Evolutionary conservation across 2,888 invertebrate genomes (phyloP), one percentile per base, ranked within the genome.

Genomic region (Pandemis corylana): DNA sequence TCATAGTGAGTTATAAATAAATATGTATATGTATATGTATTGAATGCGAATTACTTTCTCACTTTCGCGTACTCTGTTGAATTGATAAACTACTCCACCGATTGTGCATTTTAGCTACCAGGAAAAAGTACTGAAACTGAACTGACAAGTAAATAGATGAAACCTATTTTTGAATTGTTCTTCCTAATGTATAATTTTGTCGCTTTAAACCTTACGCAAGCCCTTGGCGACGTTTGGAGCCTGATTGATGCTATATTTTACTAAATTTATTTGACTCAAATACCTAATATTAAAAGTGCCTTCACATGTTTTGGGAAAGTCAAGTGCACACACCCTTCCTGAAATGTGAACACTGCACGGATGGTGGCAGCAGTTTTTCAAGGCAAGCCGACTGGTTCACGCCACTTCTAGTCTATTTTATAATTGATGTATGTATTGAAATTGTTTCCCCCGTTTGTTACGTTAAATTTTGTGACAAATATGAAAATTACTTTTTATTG

Each of bases 401-500:
- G 85, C 87, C 81, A 86, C 80, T 75, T 84, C 83, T 82, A 85
- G 80, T 72, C 81, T 87, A 81, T 84, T 89, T 89, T 87, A 81
- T 80, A 79, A 83, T 83, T 84, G 75, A 80, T 83, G 82, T 84
- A 84, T 82, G 78, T 85, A 85, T 85, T 85, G 78, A 80, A 82
- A 86, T 91, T 85, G 80, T 85, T 90, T 90, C 83, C 81, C 80
- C 85, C 88, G 86, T 84, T 81, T 82, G 77, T 85, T 90, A 87
- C 80, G 88, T 93, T 90, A 80, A 85, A 88, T 88, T 91, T 88
- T 90, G 90, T 92, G 89, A 92, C 87, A 89, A 87, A 85, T 89
- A 88, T 86, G 87, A 79, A 87, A 84, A 91, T 93, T 93, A 92
- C 88, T 93, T 94, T 93, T 93, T 91, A 94, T 93, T 93, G 94